These are phyloP conservation scores for Hirudinaria manillensis DNA, from an alignment of 2,888 invertebrate genomes.

Conservation along the genomic window DNA sequence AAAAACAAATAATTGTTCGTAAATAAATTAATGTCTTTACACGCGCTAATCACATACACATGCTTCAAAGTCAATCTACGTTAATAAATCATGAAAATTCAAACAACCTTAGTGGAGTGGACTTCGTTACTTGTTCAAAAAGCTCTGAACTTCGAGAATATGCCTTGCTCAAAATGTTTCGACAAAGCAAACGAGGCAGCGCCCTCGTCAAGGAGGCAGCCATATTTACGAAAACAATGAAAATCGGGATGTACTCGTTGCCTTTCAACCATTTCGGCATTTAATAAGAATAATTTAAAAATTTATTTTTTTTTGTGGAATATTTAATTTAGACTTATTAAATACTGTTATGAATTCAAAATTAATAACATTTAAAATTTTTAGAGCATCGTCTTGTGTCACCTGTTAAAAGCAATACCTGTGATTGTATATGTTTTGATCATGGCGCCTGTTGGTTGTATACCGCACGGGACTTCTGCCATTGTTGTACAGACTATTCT, in stretches of 20 bases:
- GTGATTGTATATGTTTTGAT: slow-evolving; percentile 3
- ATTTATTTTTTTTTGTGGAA: not conserved
- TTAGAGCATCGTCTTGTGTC: no score
- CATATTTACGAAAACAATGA: not conserved
- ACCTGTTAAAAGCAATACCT: not conserved
- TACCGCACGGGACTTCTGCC: slow-evolving; percentile 29
- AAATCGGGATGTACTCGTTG: not conserved
- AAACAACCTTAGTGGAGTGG: not conserved
- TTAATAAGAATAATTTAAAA: not conserved
- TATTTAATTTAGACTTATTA: not conserved
- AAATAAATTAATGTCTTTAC: no score
- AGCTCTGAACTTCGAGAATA: not conserved
- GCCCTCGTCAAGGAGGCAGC: not conserved
- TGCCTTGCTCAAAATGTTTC: not conserved
- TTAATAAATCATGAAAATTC: not conserved
- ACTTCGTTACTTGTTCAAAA: not conserved
- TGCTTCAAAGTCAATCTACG: not conserved
- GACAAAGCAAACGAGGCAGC: not conserved
- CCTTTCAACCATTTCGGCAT: no score
- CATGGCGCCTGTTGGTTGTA: slow-evolving; percentile 29
- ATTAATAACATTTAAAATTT: no score
- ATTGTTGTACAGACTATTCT: slow-evolving; percentile 28
- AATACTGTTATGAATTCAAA: not conserved
- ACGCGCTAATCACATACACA: no score
- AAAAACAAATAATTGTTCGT: no score